phyloP scores from a whole-genome alignment of 2,113 vertebrate species.

The Corythornis madagascariensis region DNA sequence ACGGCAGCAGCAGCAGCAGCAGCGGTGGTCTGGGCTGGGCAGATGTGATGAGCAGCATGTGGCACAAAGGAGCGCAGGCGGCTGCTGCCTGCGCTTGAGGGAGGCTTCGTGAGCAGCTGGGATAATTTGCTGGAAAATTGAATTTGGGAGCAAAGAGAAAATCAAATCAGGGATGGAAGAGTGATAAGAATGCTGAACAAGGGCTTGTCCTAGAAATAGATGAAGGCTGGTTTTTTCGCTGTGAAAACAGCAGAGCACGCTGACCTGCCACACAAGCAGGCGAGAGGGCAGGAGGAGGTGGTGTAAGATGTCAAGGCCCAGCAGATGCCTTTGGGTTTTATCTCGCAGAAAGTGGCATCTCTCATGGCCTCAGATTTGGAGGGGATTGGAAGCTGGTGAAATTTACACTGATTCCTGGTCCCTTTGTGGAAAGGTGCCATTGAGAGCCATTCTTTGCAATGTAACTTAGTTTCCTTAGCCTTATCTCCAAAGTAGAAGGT shows the following conservation, averaged over 20 bases:
- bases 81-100: background rate
- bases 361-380: too few relatives aligned
- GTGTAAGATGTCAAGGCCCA: background rate
- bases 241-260: background rate
- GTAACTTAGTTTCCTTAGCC: background rate
- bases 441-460: rapidly evolving
- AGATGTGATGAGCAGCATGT: background rate
- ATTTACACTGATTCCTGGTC: rapidly evolving
- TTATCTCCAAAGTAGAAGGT: rapidly evolving
- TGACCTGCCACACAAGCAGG: background rate
- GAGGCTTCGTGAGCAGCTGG: background rate
- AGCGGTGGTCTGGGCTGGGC: background rate
- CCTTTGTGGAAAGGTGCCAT: rapidly evolving
- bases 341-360: background rate
- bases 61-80: background rate
- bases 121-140: constrained; percentile 2
- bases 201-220: background rate
- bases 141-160: background rate
- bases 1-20: background rate
- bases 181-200: constrained; percentile 22
- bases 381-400: background rate
- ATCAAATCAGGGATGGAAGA: constrained; percentile 1
- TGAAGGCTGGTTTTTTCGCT: background rate
- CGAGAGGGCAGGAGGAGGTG: background rate
- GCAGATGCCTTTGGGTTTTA: background rate